These are phyloP conservation scores for Chrysolina americana DNA, from an alignment of 2,888 invertebrate species.

Conservation along the genomic window DNA sequence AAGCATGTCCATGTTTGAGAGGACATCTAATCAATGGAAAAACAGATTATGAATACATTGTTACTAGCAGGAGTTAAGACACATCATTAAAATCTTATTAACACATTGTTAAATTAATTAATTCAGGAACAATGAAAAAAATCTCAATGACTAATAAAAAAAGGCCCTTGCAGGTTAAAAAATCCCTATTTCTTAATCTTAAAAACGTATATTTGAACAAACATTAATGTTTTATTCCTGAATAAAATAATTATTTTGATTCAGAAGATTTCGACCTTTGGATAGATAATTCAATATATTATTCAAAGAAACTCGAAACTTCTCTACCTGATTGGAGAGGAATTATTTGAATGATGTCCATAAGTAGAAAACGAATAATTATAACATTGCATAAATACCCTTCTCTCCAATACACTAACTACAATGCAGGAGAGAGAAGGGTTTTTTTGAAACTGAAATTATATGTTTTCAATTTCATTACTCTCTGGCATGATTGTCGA, in stretches of 20 bases:
- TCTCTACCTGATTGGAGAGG: neutral
- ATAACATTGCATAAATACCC: no score
- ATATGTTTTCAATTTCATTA: no score
- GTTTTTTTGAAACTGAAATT: no score
- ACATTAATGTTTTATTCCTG: no score
- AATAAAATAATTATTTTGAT: no score
- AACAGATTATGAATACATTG: constrained; percentile 42
- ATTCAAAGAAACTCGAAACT: neutral
- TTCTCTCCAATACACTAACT: no score
- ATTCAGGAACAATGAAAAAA: neutral
- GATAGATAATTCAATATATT: neutral
- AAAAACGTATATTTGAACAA: no score
- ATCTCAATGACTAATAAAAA: neutral
- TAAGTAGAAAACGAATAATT: neutral
- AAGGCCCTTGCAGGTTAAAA: no score
- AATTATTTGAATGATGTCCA: neutral
- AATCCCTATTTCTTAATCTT: no score
- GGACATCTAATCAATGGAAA: constrained; percentile 77
- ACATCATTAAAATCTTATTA: neutral
- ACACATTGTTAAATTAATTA: neutral
- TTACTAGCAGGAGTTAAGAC: neutral
- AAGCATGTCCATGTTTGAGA: constrained; percentile 88
- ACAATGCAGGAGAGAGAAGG: no score
- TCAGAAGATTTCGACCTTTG: no score
- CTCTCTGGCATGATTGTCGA: no score